Evolutionary conservation across 2,113 vertebrate genomes (phyloP).

Genomic region (Phaethon lepturus): DNA sequence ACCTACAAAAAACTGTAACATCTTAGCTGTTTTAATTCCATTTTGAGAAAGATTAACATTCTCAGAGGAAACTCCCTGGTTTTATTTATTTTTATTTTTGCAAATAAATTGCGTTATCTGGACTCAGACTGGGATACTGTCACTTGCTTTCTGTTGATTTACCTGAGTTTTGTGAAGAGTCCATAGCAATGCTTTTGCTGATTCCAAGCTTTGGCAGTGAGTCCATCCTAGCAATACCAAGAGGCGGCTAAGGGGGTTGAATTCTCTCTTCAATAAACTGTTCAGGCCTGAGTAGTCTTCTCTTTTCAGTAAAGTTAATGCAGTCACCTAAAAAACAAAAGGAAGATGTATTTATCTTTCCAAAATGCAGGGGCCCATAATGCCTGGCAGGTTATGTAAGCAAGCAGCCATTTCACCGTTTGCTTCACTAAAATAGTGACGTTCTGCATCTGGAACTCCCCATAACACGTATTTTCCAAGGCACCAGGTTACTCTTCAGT

Average conservation of each 20-base stretch:
- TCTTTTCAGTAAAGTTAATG: constrained; percentile 87
- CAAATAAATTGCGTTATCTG: not conserved
- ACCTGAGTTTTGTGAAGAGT: constrained; percentile 88
- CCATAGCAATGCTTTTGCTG: constrained; percentile 85
- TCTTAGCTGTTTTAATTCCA: not conserved
- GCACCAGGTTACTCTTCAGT: not conserved
- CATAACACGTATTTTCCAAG: not conserved
- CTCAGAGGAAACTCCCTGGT: not conserved
- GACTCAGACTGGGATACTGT: not conserved
- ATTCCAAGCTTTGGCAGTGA: constrained; percentile 87
- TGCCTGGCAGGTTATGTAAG: not conserved
- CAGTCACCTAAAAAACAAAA: constrained; percentile 84
- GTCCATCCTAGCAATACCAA: constrained; percentile 93
- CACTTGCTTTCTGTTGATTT: not conserved
- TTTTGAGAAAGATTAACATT: not conserved
- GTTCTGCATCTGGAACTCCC: not conserved
- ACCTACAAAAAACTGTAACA: not conserved
- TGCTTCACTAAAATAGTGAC: not conserved
- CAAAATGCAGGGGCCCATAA: not conserved
- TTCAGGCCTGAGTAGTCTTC: constrained; percentile 86
- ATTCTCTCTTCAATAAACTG: constrained; percentile 84
- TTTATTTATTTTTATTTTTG: not conserved
- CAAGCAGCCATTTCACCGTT: not conserved
- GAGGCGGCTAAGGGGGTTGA: constrained; percentile 88
- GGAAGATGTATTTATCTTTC: not conserved